A percentile compares a stretch with the other conserved stretches of the same genome.
Evolutionary conservation across 2,888 invertebrate genomes (phyloP).

Genomic region (Ochlodes sylvanus): DNA sequence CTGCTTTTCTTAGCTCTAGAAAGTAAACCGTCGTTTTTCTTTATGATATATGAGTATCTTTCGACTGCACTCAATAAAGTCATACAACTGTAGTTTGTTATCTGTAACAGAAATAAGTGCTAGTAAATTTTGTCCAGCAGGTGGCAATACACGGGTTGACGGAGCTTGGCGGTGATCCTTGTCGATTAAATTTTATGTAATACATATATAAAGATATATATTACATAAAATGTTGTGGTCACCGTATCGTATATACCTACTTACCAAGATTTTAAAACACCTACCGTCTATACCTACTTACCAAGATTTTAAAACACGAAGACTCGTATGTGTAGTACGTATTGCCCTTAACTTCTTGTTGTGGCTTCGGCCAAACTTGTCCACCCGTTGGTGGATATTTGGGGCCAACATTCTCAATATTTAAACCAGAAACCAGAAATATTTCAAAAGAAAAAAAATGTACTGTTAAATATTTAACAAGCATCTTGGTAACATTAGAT

Average conservation of each 20-base stretch:
- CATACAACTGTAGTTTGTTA: constrained; percentile 65
- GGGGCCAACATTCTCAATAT: constrained; percentile 73
- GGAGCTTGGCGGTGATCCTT: too few relatives aligned
- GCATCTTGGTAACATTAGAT: too few relatives aligned
- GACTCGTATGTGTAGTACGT: constrained; percentile 75
- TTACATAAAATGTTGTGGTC: too few relatives aligned
- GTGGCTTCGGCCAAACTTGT: constrained; percentile 89
- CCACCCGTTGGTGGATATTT: constrained; percentile 84
- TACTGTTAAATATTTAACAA: constrained; percentile 8
- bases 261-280: too few relatives aligned
- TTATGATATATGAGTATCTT: constrained; percentile 70
- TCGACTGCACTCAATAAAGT: constrained; percentile 82
- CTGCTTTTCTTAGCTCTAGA: constrained; percentile 13
- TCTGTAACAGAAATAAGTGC: too few relatives aligned
- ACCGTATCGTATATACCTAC: too few relatives aligned
- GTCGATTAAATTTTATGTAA: too few relatives aligned
- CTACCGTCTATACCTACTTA: too few relatives aligned
- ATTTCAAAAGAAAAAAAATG: constrained; percentile 13
- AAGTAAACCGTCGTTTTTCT: constrained; percentile 21
- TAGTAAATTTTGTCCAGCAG: too few relatives aligned
- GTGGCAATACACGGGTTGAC: too few relatives aligned
- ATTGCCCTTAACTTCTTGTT: constrained; percentile 69
- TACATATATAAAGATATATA: too few relatives aligned
- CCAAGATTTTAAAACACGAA: constrained; percentile 75
- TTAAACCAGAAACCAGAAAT: constrained; percentile 28